A percentile compares a stretch with the other conserved stretches of the same genome.
Conservation (phyloP, 2,113 vertebrate species). For the Ahaetulla prasina region DNA sequence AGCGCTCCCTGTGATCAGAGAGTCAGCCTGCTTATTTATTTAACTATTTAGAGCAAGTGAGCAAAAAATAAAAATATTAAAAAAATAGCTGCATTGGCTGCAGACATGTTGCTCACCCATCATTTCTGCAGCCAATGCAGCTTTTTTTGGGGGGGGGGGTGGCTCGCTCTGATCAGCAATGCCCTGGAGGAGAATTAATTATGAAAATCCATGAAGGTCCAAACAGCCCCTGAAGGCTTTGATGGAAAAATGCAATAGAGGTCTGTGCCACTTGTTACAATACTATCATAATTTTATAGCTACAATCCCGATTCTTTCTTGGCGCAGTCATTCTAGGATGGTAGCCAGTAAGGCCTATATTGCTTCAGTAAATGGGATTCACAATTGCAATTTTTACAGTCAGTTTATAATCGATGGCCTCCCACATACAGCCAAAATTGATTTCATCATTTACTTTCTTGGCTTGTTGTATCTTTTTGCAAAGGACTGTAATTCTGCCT, state of each 20-base stretch:
- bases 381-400: neutral
- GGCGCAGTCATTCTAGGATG: neutral
- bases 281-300: neutral
- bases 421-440: neutral
- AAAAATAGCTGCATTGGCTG: neutral
- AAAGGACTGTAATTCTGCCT: neutral
- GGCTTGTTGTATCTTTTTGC: neutral
- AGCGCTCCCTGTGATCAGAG: slow-evolving; percentile 8
- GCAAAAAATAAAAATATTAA: neutral
- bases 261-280: neutral
- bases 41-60: slow-evolving; percentile 17
- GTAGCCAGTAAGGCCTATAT: neutral
- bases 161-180: neutral
- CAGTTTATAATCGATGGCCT: neutral
- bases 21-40: slow-evolving; percentile 17
- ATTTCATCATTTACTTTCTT: neutral
- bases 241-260: neutral
- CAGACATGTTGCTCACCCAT: neutral
- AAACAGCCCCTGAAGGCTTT: neutral
- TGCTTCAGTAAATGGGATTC: neutral
- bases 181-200: slow-evolving; percentile 11
- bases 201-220: slow-evolving; percentile 13
- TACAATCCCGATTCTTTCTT: neutral
- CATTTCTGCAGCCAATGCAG: too few species aligned
- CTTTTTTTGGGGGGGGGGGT: too few species aligned